Evolutionary conservation across 2,797 vertebrate genomes (phyloP), one percentile per base, ranked within the genome.

Genomic region (Lycodopsis pacificus): DNA sequence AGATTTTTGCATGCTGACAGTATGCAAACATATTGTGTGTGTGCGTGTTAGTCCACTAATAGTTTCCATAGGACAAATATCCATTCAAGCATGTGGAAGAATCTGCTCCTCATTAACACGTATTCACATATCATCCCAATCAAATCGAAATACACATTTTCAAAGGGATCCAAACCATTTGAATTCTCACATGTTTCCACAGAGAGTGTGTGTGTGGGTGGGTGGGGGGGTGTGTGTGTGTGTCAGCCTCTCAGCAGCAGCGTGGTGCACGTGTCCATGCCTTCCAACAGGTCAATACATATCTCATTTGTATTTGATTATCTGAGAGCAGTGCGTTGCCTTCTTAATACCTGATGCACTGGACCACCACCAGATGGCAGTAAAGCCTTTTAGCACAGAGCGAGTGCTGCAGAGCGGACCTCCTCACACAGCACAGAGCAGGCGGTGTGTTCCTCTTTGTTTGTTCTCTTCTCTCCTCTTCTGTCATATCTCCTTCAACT

Each of bases 291-390:
- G 78, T 88, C 83, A 79, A 67, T 84, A 74, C 34, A 70, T 79
- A 71, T 85, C 66, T 70, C 66, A 84, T 89, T 87, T 89, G 77
- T 87, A 83, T 89, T 89, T 80, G 84, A 89, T 88, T 79, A 88
- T 85, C 34, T 82, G 53, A 56, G 69, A 72, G 76, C n/a, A 62
- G 14, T 79, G 80, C 49, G 71, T 74, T 86, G 77, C 64, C 85
- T 84, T 48, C 73, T 65, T 80, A 88, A 87, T 77, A 14, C 83
- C 22, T 6, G 32, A n/a, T 84, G 83, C 67, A 44, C 1, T 7
- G 19, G 62, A 13, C 42, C 8, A 44, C 91, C 93, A 93, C 84
- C 22, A 92, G 93, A 94, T 94, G 93, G 93, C 93, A 92, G 89
- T 94, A 88, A 93, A 91, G 86, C 69, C 74, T 91, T 93, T 89